Evolutionary conservation across 2,888 invertebrate species (phyloP).

Genomic region (Cephus pygmeus): DNA sequence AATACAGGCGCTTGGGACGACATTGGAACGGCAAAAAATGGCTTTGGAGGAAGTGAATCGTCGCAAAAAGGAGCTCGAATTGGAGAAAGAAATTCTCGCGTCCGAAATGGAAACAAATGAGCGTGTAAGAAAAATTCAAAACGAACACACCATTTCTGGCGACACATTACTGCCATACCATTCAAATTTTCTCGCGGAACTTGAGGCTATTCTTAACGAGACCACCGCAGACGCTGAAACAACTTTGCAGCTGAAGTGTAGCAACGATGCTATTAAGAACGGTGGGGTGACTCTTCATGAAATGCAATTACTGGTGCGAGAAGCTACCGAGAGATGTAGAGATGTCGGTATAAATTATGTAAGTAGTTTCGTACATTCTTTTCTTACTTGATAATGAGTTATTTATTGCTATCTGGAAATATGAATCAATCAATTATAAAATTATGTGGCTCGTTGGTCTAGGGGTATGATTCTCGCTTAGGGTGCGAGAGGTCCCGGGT

Average conservation of each 20-base stretch:
- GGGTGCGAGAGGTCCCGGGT: conserved; percentile 71
- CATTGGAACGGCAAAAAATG: conserved; percentile 58
- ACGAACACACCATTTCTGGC: conserved; percentile 38
- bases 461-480: conserved; percentile 71
- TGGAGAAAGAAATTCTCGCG: conserved; percentile 56
- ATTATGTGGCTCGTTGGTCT: conserved; percentile 66
- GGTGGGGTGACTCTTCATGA: conserved; percentile 61
- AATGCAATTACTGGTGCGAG: conserved; percentile 60
- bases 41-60: conserved; percentile 57
- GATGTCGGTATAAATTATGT: conserved; percentile 61
- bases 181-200: conserved; percentile 69
- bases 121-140: conserved; percentile 66
- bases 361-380: conserved; percentile 31
- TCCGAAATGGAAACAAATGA: conserved; percentile 66
- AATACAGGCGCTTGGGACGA: conserved; percentile 53
- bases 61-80: conserved; percentile 54
- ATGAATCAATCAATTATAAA: background rate
- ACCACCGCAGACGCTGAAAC: conserved; percentile 54
- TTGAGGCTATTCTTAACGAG: conserved; percentile 67
- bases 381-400: background rate
- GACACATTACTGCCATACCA: conserved; percentile 58
- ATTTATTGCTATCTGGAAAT: background rate
- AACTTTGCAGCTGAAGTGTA: conserved; percentile 50
- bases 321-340: conserved; percentile 61
- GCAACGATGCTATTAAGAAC: conserved; percentile 48